Evolutionary conservation across 2,888 invertebrate species (phyloP).

Genomic region (Temnothorax unifasciatus): DNA sequence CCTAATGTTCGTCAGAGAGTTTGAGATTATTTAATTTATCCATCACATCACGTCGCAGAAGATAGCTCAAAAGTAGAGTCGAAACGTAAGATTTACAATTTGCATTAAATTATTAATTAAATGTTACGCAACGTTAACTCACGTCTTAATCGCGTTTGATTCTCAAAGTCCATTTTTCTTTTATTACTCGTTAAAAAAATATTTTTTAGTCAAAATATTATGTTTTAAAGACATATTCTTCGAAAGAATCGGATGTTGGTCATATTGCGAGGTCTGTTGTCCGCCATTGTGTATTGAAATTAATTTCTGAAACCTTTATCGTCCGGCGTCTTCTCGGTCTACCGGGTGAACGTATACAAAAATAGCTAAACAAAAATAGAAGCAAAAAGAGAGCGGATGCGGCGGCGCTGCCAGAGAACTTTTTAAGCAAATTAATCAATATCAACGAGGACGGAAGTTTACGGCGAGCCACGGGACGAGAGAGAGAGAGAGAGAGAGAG

Average conservation of each 20-base stretch:
- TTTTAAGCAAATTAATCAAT: slow-evolving; percentile 84
- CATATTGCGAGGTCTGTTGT: slow-evolving; percentile 9
- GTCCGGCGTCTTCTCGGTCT: slow-evolving; percentile 24
- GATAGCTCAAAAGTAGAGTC: too few species aligned
- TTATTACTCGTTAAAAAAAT: not conserved
- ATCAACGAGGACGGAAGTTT: slow-evolving; percentile 81
- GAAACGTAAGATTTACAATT: too few species aligned
- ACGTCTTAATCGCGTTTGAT: too few species aligned
- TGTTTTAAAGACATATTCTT: not conserved
- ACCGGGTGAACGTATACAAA: slow-evolving; percentile 26
- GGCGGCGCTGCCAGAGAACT: slow-evolving; percentile 77
- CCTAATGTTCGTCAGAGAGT: too few species aligned
- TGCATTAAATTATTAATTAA: too few species aligned
- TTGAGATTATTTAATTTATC: too few species aligned
- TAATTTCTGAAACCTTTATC: slow-evolving; percentile 58
- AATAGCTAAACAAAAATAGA: slow-evolving; percentile 46
- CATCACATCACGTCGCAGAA: too few species aligned
- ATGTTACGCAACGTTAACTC: too few species aligned
- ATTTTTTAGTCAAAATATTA: not conserved
- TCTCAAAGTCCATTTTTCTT: too few species aligned
- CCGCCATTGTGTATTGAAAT: slow-evolving; percentile 27
- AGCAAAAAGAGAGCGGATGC: slow-evolving; percentile 63
- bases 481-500: slow-evolving; percentile 26
- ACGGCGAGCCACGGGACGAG: slow-evolving; percentile 69
- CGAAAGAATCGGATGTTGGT: not conserved